Conservation (phyloP, 2,888 invertebrate species). For the Vandiemenella viatica region DNA sequence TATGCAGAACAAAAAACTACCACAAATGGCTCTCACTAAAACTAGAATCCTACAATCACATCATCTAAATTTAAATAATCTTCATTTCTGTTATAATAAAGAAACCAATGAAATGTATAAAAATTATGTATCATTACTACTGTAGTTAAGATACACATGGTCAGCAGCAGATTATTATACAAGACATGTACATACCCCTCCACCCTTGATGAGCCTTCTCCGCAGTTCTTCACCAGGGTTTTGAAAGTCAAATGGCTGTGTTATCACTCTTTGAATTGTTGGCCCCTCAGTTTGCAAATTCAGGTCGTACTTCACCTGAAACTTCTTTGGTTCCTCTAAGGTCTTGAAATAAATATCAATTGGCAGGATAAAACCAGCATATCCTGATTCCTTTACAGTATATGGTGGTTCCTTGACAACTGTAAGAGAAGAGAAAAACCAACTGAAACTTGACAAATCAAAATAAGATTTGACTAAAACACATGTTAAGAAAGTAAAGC, state of each 20-base stretch:
- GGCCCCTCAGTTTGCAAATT: constrained; percentile 61
- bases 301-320: constrained; percentile 67
- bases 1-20: too few species aligned
- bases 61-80: too few species aligned
- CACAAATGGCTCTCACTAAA: too few species aligned
- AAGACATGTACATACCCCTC: constrained; percentile 54
- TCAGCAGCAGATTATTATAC: too few species aligned
- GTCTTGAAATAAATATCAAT: constrained; percentile 82
- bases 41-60: too few species aligned
- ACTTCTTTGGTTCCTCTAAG: constrained; percentile 75
- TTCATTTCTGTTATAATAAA: too few species aligned
- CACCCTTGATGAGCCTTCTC: constrained; percentile 72
- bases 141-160: too few species aligned
- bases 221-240: constrained; percentile 81
- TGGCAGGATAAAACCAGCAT: constrained; percentile 81
- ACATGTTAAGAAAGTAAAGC: too few species aligned
- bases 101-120: too few species aligned
- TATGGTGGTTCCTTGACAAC: constrained; percentile 86
- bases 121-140: too few species aligned
- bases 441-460: background rate
- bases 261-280: constrained; percentile 51
- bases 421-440: constrained; percentile 29
- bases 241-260: constrained; percentile 71
- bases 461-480: too few species aligned
- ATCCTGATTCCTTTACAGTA: constrained; percentile 81